Conservation (phyloP, 1,140 invertebrate species). For the Meloidogyne chitwoodi region DNA sequence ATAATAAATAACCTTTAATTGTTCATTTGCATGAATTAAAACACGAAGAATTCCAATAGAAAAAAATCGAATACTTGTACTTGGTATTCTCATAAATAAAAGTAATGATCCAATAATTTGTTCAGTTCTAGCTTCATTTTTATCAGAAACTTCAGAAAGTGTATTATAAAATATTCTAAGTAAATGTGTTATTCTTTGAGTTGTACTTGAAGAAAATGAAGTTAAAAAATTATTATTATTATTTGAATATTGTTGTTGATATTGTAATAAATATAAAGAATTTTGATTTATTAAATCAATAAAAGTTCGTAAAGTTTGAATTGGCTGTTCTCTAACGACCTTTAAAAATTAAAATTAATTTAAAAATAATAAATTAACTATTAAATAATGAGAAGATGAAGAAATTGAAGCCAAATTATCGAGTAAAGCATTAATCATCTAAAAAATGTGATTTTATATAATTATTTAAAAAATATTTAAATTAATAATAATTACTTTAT, state of each 20-base stretch:
- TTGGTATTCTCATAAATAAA: neutral
- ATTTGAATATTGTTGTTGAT: neutral
- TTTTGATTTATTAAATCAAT: neutral
- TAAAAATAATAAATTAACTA: neutral
- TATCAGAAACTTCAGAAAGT: conserved; percentile 8
- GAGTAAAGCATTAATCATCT: neutral
- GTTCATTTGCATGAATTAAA: neutral
- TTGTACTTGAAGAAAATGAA: neutral
- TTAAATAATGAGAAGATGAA: neutral
- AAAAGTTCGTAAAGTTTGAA: neutral
- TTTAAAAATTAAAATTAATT: neutral
- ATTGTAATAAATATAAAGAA: neutral
- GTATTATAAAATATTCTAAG: neutral
- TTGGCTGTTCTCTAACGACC: neutral
- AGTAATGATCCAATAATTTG: neutral
- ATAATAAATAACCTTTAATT: neutral
- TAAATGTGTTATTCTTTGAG: neutral
- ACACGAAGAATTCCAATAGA: conserved; percentile 11
- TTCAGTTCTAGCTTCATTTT: conserved; percentile 9
- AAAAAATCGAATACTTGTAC: conserved; percentile 1
- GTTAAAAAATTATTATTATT: neutral
- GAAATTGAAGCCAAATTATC: neutral
- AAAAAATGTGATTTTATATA: neutral
- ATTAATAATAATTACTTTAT: neutral
- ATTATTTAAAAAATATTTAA: neutral